Base-by-base conservation (phyloP, 2,113 vertebrate genomes). In the Dasyprocta punctata region DNA sequence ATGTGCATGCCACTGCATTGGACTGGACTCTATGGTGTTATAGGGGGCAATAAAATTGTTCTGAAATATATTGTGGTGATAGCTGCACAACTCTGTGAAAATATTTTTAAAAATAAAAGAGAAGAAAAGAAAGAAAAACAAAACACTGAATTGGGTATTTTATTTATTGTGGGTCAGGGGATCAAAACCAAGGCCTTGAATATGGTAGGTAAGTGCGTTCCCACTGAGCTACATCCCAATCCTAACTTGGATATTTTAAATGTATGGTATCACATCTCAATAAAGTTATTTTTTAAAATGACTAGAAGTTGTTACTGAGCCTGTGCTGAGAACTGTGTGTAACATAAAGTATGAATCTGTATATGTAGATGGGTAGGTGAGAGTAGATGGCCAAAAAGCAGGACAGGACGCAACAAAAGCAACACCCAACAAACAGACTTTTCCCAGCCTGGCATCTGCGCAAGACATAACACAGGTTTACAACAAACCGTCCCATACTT, bases 221-320 rank as follows among this genome's bases (percentile, higher is more conserved):
- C 56, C 58, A 41, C 22, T 17, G 47, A 69, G 22, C 20, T 54
- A 87, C 26, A 30, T 16, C 22, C 54, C 33, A 20, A n/a, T 20
- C 30, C 17, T 81, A 24, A 91, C 38, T 19, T 67, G 36, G 10
- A 67, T 52, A 67, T 71, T 94, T 94, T 63, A 96, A 94, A 60
- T 73, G 44, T 52, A 65, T 33, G 9, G 33, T 60, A 87, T 71
- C 69, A 87, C 17, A 94, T 49, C 33, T 92, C 30, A 44, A 96
- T 65, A 90, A 93, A 88, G 47, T 22, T 87, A 17, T 92, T 87
- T 80, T 95, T n/a, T 44, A n/a, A 92, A 92, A 88, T 77, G 19
- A 84, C 80, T 69, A 90, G 17, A 92, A 82, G 20, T 38, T 56
- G 41, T 67, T 60, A 85, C 12, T 85, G 49, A 88, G 85, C 65